Evolutionary conservation across 2,113 vertebrate genomes (phyloP), one percentile per base, ranked within the genome.

Genomic region (Chamaetylas fuelleborni): DNA sequence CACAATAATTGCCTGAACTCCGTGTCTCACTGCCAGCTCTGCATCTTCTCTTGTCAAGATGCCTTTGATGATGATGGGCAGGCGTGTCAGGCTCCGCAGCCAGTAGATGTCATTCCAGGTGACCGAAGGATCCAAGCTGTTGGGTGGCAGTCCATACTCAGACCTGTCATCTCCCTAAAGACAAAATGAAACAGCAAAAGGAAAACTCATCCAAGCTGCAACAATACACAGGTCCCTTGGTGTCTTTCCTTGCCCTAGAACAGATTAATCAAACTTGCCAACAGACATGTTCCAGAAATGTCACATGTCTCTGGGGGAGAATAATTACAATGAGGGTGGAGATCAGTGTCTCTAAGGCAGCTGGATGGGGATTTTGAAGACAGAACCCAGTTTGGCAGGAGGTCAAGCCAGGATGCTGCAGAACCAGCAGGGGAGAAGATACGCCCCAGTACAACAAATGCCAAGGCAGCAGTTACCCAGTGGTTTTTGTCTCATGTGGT

Each of bases 1-100:
- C 84, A 99, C 99, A 7, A 99, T 98, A 97, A 99, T 98, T 80
- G 98, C 99, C 36, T 98, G 98, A 40, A 99, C 98, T 2, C 98
- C 98, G 4, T 99, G 98, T 67, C 98, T 98, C 96, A 99, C 97
- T 1, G 99, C 99, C 96, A 99, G 96, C 95, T 99, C 99, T 7
- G 99, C 99, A 25, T 99, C 99, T 97, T 99, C 99, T 96, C 98
- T 99, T 2, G 99, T 99, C 96, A 99, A 94, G 97, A 99, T 99
- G 47, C 99, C 99, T 97, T 99, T 99, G 95, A 99, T 98, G 94
- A 99, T 98, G 86, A 99, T 98, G 50, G 99, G 99, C 90, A 99
- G 96, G 20, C 51, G 94, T n/a, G 99, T 99, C 87, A 99, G 95
- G 65, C 98, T 99, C 95, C 88, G 98, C 69, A 99, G 93, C 99